A percentile compares a stretch with the other conserved stretches of the same genome.
Conservation (phyloP, 2,113 vertebrate genomes). For the Crotalus horridus region DNA sequence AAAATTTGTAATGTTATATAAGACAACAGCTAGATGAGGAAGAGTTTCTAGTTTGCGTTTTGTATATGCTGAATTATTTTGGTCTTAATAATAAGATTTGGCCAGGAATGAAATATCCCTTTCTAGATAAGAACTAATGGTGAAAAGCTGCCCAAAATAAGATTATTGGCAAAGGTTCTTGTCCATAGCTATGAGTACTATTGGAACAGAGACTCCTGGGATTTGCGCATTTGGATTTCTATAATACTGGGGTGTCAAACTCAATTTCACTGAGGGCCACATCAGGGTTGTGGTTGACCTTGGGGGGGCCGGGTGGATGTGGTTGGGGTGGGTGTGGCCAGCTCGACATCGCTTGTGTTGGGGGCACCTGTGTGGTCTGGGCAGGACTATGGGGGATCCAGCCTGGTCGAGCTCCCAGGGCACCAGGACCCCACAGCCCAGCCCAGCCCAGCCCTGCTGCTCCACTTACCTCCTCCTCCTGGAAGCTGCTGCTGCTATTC, state of each 20-base stretch:
- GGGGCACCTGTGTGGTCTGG: no score
- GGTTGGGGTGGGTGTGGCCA: no score
- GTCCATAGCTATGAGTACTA: not conserved
- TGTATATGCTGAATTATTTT: not conserved
- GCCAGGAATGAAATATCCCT: not conserved
- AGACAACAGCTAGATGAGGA: not conserved
- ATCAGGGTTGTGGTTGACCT: no score
- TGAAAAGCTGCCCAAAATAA: not conserved
- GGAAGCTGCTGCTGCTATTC: no score
- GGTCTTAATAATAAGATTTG: not conserved
- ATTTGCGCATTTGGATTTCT: not conserved
- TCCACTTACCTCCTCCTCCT: no score
- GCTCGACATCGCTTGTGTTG: no score
- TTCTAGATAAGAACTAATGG: not conserved
- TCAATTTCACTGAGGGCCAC: no score
- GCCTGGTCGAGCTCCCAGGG: no score
- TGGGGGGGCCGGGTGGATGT: no score
- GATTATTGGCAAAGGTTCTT: not conserved
- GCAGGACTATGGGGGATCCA: no score
- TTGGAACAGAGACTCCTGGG: not conserved
- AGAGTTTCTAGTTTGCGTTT: not conserved
- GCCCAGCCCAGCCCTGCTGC: no score
- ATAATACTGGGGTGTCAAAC: not conserved
- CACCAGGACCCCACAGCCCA: no score
- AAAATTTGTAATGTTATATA: not conserved